A percentile compares a stretch with the other conserved stretches of the same genome.
phyloP scores from a whole-genome alignment of 2,888 invertebrate genomes.

The Dermolepida albohirtum region DNA sequence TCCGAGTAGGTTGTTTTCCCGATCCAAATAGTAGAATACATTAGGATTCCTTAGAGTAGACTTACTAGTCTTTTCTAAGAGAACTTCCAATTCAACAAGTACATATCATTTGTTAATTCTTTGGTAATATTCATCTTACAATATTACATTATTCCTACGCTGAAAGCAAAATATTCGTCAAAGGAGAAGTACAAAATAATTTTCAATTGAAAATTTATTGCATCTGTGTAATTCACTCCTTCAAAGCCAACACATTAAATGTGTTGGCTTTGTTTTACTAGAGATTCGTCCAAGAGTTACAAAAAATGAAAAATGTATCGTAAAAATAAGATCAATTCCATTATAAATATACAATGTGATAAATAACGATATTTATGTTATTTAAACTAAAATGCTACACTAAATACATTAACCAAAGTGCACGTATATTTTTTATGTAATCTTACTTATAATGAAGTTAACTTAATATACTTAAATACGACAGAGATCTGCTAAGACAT shows the following conservation, averaged over 20 bases:
- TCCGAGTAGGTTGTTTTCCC: conserved; percentile 16
- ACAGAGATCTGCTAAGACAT: no score
- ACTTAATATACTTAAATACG: no score
- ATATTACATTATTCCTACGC: conserved; percentile 19
- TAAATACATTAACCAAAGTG: no score
- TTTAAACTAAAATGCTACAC: no score
- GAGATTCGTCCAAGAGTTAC: background rate
- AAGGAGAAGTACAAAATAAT: background rate
- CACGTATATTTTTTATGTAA: no score
- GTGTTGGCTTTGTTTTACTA: conserved; percentile 22
- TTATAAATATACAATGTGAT: background rate
- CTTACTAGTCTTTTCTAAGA: background rate
- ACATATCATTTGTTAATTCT: no score
- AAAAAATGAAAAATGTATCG: conserved; percentile 7
- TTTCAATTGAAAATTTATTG: background rate
- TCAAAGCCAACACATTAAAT: background rate
- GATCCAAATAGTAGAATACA: background rate
- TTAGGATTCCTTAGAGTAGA: background rate
- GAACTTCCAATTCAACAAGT: background rate
- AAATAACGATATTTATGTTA: no score
- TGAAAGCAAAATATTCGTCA: conserved; percentile 19
- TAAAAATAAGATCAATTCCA: no score
- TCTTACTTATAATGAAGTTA: no score
- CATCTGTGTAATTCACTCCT: conserved; percentile 5
- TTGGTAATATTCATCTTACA: background rate